phyloP scores from a whole-genome alignment of 2,888 invertebrate species.

The Fragum whitleyi region DNA sequence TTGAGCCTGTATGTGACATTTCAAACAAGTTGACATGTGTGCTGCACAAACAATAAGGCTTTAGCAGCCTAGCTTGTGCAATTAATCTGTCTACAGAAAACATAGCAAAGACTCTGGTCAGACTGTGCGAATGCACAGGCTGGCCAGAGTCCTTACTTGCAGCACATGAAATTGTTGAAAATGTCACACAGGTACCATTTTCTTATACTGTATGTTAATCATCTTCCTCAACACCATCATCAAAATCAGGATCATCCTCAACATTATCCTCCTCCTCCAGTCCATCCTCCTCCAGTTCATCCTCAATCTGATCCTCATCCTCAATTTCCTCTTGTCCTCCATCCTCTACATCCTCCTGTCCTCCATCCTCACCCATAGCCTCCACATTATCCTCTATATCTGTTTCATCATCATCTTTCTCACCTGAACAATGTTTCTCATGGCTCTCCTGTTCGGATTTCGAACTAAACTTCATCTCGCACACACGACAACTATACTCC shows the following conservation, averaged over 20 bases:
- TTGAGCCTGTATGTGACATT: too few species aligned
- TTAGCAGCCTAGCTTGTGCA: too few species aligned
- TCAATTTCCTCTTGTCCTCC: neutral
- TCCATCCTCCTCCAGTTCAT: neutral
- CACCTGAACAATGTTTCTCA: neutral
- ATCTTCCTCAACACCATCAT: neutral
- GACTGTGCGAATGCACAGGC: too few species aligned
- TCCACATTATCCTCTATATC: neutral
- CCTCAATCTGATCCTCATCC: constrained; percentile 4
- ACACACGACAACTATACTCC: neutral
- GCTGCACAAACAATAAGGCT: too few species aligned
- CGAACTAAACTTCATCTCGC: neutral
- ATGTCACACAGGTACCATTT: too few species aligned
- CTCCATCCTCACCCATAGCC: neutral
- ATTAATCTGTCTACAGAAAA: too few species aligned
- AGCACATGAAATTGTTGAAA: too few species aligned
- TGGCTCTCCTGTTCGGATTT: neutral
- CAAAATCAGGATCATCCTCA: neutral
- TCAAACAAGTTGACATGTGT: too few species aligned
- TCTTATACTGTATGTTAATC: too few species aligned
- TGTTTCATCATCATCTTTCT: neutral
- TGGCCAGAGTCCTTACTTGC: too few species aligned
- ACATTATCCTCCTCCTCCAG: neutral
- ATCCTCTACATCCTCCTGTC: neutral
- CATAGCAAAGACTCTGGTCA: too few species aligned